These are phyloP conservation scores for Oreochromis grahami DNA, from an alignment of 2,797 vertebrate genomes.

Conservation along the genomic window DNA sequence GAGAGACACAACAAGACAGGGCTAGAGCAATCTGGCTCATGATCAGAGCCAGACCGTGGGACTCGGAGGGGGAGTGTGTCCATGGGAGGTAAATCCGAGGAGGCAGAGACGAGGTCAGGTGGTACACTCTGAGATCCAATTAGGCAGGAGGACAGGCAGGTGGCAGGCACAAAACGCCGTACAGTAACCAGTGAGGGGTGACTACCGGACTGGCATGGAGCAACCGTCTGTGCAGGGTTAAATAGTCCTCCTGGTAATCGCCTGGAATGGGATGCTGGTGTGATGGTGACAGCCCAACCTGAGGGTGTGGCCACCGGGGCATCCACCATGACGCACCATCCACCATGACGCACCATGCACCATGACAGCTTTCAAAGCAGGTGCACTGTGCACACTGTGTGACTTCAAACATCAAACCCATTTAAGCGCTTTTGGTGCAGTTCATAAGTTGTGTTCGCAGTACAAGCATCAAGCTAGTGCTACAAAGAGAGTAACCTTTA, in stretches of 20 bases:
- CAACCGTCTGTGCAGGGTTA: background rate
- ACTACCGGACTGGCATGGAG: background rate
- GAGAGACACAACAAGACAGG: background rate
- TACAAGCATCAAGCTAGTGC: background rate
- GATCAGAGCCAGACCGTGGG: accelerated
- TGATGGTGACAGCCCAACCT: background rate
- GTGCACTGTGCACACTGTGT: accelerated
- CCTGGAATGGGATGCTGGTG: accelerated
- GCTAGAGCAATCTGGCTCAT: background rate
- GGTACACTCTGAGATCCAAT: background rate
- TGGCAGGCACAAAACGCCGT: too few relatives aligned
- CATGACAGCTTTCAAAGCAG: background rate
- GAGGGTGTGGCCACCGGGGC: accelerated
- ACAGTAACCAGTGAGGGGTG: background rate
- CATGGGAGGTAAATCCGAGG: background rate
- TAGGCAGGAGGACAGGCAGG: background rate
- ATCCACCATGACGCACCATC: background rate
- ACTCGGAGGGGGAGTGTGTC: background rate
- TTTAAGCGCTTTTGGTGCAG: background rate
- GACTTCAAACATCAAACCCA: background rate
- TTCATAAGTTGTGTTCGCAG: accelerated
- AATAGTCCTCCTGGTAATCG: accelerated
- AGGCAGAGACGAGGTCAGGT: background rate
- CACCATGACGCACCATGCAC: too few relatives aligned
- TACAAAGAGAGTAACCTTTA: background rate